Conservation (phyloP, 2,888 invertebrate genomes). For the Diarsia rubi region DNA sequence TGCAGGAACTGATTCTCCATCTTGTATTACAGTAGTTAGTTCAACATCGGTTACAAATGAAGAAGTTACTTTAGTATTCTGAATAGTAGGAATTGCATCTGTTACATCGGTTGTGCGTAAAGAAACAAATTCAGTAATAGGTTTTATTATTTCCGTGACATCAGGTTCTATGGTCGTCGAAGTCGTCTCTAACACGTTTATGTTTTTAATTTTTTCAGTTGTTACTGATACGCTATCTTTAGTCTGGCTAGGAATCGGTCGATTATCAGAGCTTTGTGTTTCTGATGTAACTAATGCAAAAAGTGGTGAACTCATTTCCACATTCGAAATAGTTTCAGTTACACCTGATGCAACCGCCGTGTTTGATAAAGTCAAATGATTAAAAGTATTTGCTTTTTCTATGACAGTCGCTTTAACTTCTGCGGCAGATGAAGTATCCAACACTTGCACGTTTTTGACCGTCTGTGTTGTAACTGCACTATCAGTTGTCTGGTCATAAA, state of each 20-base stretch:
- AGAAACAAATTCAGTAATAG: background rate
- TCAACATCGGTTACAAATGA: background rate
- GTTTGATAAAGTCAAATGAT: background rate
- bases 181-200: background rate
- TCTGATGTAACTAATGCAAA: background rate
- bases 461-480: background rate
- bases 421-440: background rate
- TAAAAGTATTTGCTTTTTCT: constrained; percentile 4
- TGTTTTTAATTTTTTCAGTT: constrained; percentile 4
- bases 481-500: background rate
- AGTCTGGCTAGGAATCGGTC: background rate
- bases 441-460: background rate
- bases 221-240: background rate
- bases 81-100: constrained; percentile 15
- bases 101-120: background rate
- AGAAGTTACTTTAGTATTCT: constrained; percentile 13
- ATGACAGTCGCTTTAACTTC: background rate
- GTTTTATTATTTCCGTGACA: constrained; percentile 17
- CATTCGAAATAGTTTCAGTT: background rate
- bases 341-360: background rate
- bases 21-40: constrained; percentile 2
- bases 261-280: background rate
- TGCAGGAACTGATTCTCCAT: background rate
- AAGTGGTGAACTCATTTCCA: background rate
- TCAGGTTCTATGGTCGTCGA: background rate